Percentiles rank a stretch among this genome's conserved stretches.
These are phyloP conservation scores for Corvus cornix DNA, from an alignment of 2,113 vertebrate species.

Conservation along the genomic window DNA sequence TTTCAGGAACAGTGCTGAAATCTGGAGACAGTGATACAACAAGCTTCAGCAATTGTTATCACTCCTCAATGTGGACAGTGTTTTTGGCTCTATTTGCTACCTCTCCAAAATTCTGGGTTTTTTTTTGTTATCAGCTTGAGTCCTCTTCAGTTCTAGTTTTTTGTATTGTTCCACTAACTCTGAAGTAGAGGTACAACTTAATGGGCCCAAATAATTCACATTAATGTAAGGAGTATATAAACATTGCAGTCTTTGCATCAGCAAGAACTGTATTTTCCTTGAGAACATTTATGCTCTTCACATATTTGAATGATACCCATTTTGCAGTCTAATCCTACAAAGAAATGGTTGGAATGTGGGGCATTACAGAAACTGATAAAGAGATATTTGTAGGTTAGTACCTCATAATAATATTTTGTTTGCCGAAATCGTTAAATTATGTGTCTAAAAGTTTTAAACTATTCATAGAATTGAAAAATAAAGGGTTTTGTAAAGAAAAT, in stretches of 20 bases:
- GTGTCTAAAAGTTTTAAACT: conserved; percentile 8
- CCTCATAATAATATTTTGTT: background rate
- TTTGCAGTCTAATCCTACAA: conserved; percentile 27
- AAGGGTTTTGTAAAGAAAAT: conserved; percentile 51
- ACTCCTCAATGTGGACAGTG: background rate
- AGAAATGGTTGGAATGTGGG: background rate
- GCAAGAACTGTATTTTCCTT: conserved; percentile 38
- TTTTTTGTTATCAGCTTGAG: conserved; percentile 23
- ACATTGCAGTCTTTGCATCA: conserved; percentile 21
- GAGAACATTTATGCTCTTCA: background rate
- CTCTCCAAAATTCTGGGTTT: background rate
- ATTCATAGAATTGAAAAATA: conserved; percentile 32
- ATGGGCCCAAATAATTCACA: background rate
- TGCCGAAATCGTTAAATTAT: background rate
- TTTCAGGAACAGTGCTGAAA: background rate
- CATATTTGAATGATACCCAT: conserved; percentile 40
- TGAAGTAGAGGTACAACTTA: conserved; percentile 42
- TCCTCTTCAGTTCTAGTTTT: conserved; percentile 39
- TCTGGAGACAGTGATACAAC: background rate
- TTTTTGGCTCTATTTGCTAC: background rate
- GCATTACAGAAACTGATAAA: conserved; percentile 30
- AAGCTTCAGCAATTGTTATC: background rate
- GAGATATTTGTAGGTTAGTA: background rate
- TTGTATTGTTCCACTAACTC: conserved; percentile 37
- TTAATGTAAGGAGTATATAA: background rate